Conservation (phyloP, 37 sponge, comb jelly and placozoan species). For the Beroe ovata region DNA sequence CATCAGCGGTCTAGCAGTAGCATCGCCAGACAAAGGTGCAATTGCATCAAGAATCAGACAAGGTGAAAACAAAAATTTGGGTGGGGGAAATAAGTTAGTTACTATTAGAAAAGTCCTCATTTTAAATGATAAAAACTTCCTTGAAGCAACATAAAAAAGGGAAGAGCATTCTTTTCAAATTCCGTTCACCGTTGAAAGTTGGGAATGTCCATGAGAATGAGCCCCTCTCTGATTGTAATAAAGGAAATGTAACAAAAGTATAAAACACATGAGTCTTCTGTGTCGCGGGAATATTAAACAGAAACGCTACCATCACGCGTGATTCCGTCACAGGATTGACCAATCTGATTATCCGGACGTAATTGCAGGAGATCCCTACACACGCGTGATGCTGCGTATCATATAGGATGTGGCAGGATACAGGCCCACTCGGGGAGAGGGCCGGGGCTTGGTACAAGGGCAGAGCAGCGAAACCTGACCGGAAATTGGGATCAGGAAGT, state of each 20-base stretch:
- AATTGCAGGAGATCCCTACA: background rate
- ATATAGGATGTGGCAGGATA: background rate
- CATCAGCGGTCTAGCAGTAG: background rate
- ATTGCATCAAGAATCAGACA: background rate
- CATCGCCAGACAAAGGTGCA: background rate
- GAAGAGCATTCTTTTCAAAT: background rate
- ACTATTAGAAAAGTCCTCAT: background rate
- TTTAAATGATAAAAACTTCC: slow-evolving; percentile 60
- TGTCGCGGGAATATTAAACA: background rate
- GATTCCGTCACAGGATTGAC: background rate
- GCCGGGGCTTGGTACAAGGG: slow-evolving; percentile 41
- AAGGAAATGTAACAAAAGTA: background rate
- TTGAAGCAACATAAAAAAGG: slow-evolving; percentile 56
- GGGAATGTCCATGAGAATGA: too few relatives aligned
- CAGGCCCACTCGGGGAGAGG: background rate
- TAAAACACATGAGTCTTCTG: background rate
- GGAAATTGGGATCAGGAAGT: too few relatives aligned
- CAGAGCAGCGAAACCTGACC: slow-evolving; percentile 58
- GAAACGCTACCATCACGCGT: background rate
- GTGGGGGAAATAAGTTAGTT: background rate
- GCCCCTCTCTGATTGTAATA: background rate
- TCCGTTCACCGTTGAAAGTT: background rate
- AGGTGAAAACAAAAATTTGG: background rate
- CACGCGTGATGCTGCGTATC: background rate
- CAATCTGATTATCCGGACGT: too few relatives aligned